Percentiles rank a stretch among this genome's conserved stretches.
phyloP scores from a whole-genome alignment of 2,797 vertebrate genomes.

The Bradypodion pumilum region DNA sequence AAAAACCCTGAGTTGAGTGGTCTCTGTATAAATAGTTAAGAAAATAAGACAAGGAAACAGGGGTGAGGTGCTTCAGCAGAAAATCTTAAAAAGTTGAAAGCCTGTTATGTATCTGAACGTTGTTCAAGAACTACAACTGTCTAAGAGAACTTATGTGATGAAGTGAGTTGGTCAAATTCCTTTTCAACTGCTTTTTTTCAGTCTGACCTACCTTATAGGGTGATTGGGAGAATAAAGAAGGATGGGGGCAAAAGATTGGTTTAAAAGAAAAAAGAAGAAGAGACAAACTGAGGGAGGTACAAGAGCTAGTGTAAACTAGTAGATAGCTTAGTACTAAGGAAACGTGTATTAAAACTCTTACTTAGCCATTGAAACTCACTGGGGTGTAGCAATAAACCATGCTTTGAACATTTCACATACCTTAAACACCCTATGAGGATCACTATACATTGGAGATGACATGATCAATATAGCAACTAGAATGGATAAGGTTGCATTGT shows the following conservation, averaged over 20 bases:
- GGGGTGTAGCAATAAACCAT: too few species aligned
- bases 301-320: too few species aligned
- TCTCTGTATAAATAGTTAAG: conserved; percentile 4
- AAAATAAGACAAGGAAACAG: background rate
- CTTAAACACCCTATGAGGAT: background rate
- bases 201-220: background rate
- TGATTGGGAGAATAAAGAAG: background rate
- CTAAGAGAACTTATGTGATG: background rate
- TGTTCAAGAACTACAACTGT: background rate
- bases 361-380: too few species aligned
- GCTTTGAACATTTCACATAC: too few species aligned
- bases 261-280: background rate
- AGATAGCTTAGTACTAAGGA: background rate
- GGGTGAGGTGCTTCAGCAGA: background rate
- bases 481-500: background rate
- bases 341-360: too few species aligned
- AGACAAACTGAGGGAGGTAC: too few species aligned
- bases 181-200: background rate
- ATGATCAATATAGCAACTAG: background rate
- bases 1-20: background rate
- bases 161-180: background rate
- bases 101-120: background rate
- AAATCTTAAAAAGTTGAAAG: background rate
- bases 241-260: background rate
- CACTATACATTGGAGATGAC: background rate